Base-by-base conservation (phyloP, 2,888 invertebrate species). In the Stenoptilia bipunctidactyla region DNA sequence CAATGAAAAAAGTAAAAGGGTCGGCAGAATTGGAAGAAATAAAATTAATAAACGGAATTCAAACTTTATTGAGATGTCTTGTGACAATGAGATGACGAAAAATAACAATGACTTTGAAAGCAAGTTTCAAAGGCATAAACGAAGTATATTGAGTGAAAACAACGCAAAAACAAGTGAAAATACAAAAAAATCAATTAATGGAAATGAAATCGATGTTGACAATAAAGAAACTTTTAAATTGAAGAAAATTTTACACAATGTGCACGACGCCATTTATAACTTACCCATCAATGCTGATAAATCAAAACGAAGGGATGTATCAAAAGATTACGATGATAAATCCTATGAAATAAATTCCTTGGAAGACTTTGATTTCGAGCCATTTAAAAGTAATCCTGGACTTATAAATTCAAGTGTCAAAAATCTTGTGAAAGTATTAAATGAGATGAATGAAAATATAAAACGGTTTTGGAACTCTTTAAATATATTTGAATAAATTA, bases 401-500 rank as follows among this genome's bases (percentile, higher is more conserved):
- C 45, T 77, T 10, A 47, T 82, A 1, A 69, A 66, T 47, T 53
- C 59, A 1, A 71, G 74, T 0, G 53, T 80, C 15, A 58, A 63
- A 8, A 73, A 65, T 34, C 47, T 75, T 20, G 45, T 71, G 3
- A 52, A 54, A 12, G 54, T 76, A 3, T 48, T 84, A 36, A 55
- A 61, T 15, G 75, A 79, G 45, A 55, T 83, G 2, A 77, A 73
- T 44, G 62, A 60, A 12, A 76, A 80, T 43, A 53, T 83, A 27
- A 72, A 67, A 41, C 69, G 52, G 39, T 54, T 75, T 49, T 75
- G 77, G 68, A 61, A 63, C 35, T 63, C 66, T 4, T 53, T 82
- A 2, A 61, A 58, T 30, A 38, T 74, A 5, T 53, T 80, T 46
- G 71, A 76, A 43, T 83, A 69, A 52, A 36, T 27, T 27, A 20